Evolutionary conservation across 2,113 vertebrate genomes (phyloP).

Genomic region (Gnathonemus echidnorhynchus): DNA sequence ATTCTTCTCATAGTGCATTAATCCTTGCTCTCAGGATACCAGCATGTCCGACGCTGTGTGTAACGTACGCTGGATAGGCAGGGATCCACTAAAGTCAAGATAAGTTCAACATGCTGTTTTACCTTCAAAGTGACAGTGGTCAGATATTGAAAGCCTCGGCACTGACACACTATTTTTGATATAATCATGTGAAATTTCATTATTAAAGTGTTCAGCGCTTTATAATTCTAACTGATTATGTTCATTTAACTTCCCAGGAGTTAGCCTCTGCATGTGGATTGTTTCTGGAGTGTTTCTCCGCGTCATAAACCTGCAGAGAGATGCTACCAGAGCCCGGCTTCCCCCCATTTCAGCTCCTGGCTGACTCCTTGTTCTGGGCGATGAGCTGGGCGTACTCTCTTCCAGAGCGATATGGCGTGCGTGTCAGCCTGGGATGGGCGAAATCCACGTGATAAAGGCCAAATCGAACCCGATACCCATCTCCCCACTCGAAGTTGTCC

Average conservation of each 20-base stretch:
- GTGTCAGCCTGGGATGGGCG: constrained; percentile 44
- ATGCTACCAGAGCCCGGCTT: too few relatives aligned
- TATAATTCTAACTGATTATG: background rate
- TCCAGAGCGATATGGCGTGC: constrained; percentile 62
- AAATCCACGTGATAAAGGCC: constrained; percentile 73
- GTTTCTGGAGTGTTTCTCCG: background rate
- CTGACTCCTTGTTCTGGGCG: constrained; percentile 40
- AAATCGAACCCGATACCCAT: constrained; percentile 61
- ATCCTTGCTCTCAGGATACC: background rate
- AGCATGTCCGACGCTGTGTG: background rate
- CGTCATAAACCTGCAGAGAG: background rate
- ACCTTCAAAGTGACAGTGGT: background rate
- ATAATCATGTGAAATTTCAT: background rate
- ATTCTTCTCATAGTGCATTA: background rate
- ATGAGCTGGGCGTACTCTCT: constrained; percentile 64
- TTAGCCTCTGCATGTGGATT: background rate
- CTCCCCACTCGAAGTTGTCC: constrained; percentile 72
- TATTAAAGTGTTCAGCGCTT: background rate
- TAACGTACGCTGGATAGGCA: background rate
- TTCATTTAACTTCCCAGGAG: background rate
- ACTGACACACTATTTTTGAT: background rate
- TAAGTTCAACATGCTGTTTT: background rate
- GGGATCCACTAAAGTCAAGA: background rate
- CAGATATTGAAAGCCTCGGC: background rate
- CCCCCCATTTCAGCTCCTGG: background rate